Percentiles rank a stretch among this genome's conserved stretches.
phyloP scores from a whole-genome alignment of 1,140 invertebrate genomes.

The Eupristina koningsbergeri region DNA sequence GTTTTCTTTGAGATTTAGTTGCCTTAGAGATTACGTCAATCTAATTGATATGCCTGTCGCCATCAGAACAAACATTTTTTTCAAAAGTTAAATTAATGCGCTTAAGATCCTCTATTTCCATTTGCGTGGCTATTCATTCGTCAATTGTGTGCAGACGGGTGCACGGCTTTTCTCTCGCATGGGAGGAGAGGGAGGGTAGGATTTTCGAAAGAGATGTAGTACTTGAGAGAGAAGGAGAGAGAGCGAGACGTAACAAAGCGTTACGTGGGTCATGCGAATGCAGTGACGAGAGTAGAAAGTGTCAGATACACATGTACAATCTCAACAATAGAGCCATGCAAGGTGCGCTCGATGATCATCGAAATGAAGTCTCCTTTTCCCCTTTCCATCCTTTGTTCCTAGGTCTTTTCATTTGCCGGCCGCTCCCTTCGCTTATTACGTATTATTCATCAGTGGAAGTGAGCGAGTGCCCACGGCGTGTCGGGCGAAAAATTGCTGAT shows the following conservation, averaged over 20 bases:
- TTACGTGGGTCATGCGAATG: constrained; percentile 29
- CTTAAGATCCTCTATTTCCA: too few relatives aligned
- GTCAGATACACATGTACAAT: neutral
- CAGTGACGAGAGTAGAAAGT: constrained; percentile 50
- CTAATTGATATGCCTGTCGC: too few relatives aligned
- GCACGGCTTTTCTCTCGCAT: too few relatives aligned
- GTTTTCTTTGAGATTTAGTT: too few relatives aligned
- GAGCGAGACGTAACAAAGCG: too few relatives aligned
- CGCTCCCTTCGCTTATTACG: too few relatives aligned
- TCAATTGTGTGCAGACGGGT: too few relatives aligned
- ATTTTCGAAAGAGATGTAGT: constrained; percentile 15
- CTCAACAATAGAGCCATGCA: constrained; percentile 36
- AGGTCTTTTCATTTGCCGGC: neutral
- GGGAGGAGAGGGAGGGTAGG: too few relatives aligned
- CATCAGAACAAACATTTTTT: too few relatives aligned
- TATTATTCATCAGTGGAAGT: neutral
- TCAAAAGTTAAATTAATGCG: too few relatives aligned
- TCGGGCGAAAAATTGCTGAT: neutral
- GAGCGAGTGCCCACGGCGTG: neutral
- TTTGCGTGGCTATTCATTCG: too few relatives aligned
- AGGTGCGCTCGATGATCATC: constrained; percentile 22
- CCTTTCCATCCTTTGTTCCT: constrained; percentile 32
- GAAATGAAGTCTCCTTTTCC: constrained; percentile 32
- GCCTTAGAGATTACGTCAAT: too few relatives aligned
- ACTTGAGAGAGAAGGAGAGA: neutral